A percentile compares a stretch with the other conserved stretches of the same genome.
Evolutionary conservation across 2,797 vertebrate genomes (phyloP).

Genomic region (Odontamblyopus rebecca): DNA sequence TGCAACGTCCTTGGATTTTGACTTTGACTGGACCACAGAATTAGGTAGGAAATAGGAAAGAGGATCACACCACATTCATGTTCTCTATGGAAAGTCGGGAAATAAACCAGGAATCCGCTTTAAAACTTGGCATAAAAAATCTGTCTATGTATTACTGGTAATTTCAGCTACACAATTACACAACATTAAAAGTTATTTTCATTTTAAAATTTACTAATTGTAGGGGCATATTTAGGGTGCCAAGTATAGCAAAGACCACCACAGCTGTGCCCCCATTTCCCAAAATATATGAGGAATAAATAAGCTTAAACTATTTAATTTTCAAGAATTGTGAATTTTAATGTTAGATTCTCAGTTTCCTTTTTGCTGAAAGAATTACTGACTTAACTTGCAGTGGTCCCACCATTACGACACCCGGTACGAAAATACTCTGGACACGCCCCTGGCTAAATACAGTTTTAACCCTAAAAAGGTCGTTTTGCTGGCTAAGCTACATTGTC

Average conservation of each 20-base stretch:
- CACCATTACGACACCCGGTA: neutral
- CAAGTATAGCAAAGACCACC: neutral
- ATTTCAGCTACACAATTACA: neutral
- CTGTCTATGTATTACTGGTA: neutral
- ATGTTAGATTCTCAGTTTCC: too few relatives aligned
- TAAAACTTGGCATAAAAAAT: neutral
- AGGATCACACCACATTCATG: constrained; percentile 27
- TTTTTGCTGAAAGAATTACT: neutral
- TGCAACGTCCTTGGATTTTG: constrained; percentile 57
- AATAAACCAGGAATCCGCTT: neutral
- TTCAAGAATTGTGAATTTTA: too few relatives aligned
- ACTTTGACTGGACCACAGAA: constrained; percentile 46
- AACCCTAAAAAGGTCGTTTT: neutral
- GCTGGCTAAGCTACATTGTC: neutral
- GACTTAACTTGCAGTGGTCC: neutral
- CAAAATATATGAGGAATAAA: neutral
- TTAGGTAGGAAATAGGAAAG: constrained; percentile 51
- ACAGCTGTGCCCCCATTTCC: neutral
- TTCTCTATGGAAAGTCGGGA: neutral
- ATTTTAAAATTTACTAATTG: neutral
- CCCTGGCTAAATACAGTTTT: neutral
- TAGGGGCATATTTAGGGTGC: neutral
- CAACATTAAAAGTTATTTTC: neutral
- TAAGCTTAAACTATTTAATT: neutral
- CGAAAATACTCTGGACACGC: neutral